Base-by-base conservation (phyloP, 35 echinoderm and acorn worm species). In the Acanthaster planci region DNA sequence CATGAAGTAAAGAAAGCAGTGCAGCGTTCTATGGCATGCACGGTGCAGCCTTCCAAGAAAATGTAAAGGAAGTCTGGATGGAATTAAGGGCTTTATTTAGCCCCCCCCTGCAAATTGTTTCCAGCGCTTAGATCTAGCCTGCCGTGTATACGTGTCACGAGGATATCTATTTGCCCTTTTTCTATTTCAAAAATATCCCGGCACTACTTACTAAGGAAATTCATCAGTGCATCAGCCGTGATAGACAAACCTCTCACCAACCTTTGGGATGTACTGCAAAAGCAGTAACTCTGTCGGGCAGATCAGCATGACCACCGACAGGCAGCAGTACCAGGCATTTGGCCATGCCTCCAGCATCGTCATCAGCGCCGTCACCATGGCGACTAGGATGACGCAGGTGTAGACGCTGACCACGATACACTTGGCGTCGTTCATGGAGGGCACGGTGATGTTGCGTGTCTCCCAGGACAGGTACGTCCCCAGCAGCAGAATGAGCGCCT, bases 331-430 rank as follows among this genome's bases (percentile, higher is more conserved):
- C 96, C 96, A 99, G 1, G 83, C 92, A 82, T 99, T 90, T 8
- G 96, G 96, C 85, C 93, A 91, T 32, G 10, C 17, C 83, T 80
- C 82, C 52, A 99, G 38, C 30, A 75, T 60, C 14, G 89, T 30
- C 15, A 89, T 89, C 16, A 99, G 54, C 2, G 83, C 79, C 30
- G 78, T 87, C 37, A 78, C 72, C 54, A 99, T 50, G 37, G 96
- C 83, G 39, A 87, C 89, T 78, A 99, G 36, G 5, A 99, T 89
- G 16, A 99, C 96, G 47, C 96, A 99, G 14, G 92, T 99, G 40
- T 99, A 99, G 5, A 99, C 89, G 52, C 92, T 91, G 52, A 94
- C 76, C 5, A 99, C 91, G 55, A 99, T 94, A 54, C 96, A 91
- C 27, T 76, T 86, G 30, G 92, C 85, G 38, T 99, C 96, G 55